Evolutionary conservation across 2,113 vertebrate genomes (phyloP), one percentile per base, ranked within the genome.

Genomic region (Sinocyclocheilus grahami): DNA sequence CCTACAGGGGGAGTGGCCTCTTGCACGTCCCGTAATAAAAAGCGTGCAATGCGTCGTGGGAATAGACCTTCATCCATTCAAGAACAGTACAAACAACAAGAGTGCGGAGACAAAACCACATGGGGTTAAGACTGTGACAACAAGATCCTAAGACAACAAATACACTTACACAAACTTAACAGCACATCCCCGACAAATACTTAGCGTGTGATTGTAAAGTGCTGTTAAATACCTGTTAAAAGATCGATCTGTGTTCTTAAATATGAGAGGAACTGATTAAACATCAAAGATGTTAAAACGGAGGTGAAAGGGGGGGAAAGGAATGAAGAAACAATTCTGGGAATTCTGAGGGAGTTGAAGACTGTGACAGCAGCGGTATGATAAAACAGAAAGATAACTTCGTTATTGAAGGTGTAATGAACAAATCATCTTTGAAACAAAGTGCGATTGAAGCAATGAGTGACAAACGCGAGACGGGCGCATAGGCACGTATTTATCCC

Each of bases 41-140:
- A 82, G 60, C 82, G 37, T 90, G 88, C 84, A 11, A 79, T 55
- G 37, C 18, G 84, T 87, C 65, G 86, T 84, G 63, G 80, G 80
- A 79, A 87, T 48, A 71, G 51, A 78, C 85, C 72, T 16, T 85
- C 62, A 7, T 79, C 78, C 48, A 87, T 69, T 75, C 85, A 89
- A 84, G 84, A 89, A 87, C 71, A 82, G 55, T 8, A 82, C 53
- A 78, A 74, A 60, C 83, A 86, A 67, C 14, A 67, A 72, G 13
- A 46, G 62, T 30, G 22, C 6, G 67, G 60, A 87, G 84, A 85
- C 86, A 62, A 89, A 87, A 88, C 85, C 84, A 83, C 87, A 94
- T 84, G 85, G 55, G 65, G 37, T 20, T 42, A 39, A 86, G 86
- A 91, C 92, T 89, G 86, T 83, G 42, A 84, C 87, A 89, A 91